These are phyloP conservation scores for Aegotheles bennettii DNA, from an alignment of 2,113 vertebrate genomes.

Conservation along the genomic window DNA sequence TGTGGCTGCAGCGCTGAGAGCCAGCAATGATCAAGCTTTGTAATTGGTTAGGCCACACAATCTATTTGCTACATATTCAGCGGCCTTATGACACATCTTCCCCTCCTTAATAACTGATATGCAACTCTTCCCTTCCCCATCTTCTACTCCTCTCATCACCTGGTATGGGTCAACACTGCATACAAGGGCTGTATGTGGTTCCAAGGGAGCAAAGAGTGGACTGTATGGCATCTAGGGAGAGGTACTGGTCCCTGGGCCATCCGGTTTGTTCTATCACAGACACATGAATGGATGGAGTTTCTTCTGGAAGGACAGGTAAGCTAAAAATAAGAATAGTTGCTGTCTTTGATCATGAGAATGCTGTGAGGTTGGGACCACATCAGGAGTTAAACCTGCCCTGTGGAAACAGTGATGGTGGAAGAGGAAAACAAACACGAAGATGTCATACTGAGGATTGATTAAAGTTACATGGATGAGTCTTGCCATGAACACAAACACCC, in stretches of 20 bases:
- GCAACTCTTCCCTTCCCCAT: not conserved
- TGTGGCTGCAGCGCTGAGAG: not conserved
- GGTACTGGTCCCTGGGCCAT: no score
- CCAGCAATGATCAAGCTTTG: not conserved
- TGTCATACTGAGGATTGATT: accelerated
- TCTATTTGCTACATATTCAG: not conserved
- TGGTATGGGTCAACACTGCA: not conserved
- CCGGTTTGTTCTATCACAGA: not conserved
- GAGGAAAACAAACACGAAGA: not conserved
- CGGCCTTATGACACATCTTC: not conserved
- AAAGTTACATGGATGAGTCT: not conserved
- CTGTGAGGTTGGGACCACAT: not conserved
- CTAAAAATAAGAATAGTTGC: not conserved
- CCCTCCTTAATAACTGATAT: not conserved
- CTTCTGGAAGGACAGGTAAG: not conserved
- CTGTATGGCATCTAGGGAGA: not conserved
- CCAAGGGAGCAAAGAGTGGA: not conserved
- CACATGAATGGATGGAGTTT: not conserved
- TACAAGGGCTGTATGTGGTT: not conserved
- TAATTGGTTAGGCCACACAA: not conserved
- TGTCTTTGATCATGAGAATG: not conserved
- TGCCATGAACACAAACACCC: not conserved
- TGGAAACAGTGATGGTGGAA: not conserved
- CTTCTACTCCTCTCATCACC: not conserved
- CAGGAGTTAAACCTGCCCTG: not conserved